Percentiles rank a stretch among this genome's conserved stretches.
These are phyloP conservation scores for Caenorhabditis tropicalis DNA, from an alignment of 1,140 invertebrate species.

Conservation along the genomic window DNA sequence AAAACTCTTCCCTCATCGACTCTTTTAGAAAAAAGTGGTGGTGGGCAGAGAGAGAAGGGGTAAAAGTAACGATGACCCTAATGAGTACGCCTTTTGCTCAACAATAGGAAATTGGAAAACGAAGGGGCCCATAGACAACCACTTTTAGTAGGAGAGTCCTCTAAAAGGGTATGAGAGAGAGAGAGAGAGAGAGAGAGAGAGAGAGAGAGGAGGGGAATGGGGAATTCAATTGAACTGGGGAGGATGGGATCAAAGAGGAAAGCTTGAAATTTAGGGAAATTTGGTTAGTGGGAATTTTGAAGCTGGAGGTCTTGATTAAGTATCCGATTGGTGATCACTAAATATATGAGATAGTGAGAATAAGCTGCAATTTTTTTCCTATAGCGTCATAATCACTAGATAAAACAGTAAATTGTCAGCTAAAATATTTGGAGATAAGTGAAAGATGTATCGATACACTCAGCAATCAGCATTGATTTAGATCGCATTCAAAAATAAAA, in stretches of 20 bases:
- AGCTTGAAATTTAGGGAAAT: not conserved
- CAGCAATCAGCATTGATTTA: no score
- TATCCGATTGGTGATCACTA: no score
- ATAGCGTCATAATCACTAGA: no score
- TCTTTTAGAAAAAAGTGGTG: not conserved
- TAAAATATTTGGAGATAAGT: no score
- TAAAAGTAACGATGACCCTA: constrained; percentile 39
- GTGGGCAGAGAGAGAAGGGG: not conserved
- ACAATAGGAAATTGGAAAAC: constrained; percentile 15
- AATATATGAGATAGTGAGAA: no score
- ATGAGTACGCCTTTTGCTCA: not conserved
- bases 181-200: not conserved
- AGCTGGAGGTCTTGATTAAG: no score
- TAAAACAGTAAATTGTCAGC: no score
- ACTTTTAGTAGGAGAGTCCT: not conserved
- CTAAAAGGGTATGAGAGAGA: not conserved
- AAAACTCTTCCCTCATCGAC: not conserved
- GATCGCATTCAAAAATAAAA: no score
- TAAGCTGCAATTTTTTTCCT: no score
- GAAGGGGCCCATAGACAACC: not conserved
- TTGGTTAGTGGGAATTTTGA: no score
- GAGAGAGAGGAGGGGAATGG: not conserved
- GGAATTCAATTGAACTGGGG: not conserved
- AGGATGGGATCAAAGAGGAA: not conserved
- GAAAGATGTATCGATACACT: no score